Conservation (phyloP, 2,797 vertebrate genomes). For the Falco cherrug region DNA sequence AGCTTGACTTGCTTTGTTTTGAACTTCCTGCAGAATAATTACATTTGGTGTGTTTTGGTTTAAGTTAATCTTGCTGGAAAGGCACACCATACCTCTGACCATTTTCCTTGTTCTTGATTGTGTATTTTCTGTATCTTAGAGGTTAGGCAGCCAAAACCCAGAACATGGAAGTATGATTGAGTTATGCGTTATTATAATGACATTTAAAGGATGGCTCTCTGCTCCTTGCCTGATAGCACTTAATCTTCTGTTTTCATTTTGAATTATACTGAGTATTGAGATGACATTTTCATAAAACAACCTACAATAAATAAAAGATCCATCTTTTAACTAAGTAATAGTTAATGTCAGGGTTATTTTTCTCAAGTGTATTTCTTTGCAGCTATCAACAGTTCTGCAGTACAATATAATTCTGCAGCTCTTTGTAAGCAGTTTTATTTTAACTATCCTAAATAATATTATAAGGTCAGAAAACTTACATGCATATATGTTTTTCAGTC, state of each 20-base stretch:
- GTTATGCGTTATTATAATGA: not conserved
- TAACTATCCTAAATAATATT: not conserved
- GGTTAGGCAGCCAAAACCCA: not conserved
- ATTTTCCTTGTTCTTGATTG: not conserved
- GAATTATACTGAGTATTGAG: not conserved
- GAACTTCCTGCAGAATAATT: not conserved
- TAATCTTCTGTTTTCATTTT: not conserved
- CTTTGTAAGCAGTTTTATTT: not conserved
- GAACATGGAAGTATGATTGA: accelerated
- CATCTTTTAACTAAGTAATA: not conserved
- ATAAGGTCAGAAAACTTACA: not conserved
- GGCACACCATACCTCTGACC: not conserved
- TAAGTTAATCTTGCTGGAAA: not conserved
- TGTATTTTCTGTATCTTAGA: not conserved
- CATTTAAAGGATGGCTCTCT: not conserved
- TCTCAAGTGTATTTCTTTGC: not conserved
- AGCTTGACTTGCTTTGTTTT: not conserved
- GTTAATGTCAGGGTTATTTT: not conserved
- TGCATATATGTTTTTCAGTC: not conserved
- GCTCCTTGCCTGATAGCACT: not conserved
- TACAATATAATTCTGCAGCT: not conserved
- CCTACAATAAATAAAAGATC: not conserved
- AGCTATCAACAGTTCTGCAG: not conserved
- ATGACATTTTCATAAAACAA: not conserved
- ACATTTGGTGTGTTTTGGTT: not conserved